Evolutionary conservation across 2,797 vertebrate genomes (phyloP), one percentile per base, ranked within the genome.

Genomic region (Pygocentrus nattereri): DNA sequence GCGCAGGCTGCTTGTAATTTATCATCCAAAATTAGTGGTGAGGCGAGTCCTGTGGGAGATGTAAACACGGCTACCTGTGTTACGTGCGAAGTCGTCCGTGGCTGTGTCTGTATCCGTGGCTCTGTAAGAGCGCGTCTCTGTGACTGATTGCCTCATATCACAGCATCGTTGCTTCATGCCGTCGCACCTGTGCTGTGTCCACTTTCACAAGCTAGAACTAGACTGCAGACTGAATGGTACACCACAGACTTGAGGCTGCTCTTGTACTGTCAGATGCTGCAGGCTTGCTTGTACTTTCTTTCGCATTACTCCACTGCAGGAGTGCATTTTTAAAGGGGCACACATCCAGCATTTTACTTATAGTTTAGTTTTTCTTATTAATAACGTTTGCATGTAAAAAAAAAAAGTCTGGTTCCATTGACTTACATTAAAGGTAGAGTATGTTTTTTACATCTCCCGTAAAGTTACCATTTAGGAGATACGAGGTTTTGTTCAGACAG

Each of bases 1-100:
- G 86, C 67, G 79, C 88, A 85, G 82, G 80, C 89, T 88, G 89
- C 88, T 89, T 73, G 85, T 90, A 83, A 91, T 91, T 88, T 79
- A 91, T 92, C 90, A 91, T 88, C 74, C 82, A 81, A 65, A 83
- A 87, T 90, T 89, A 89, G 88, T 81, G 41, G 75, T 61, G 71
- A 84, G 70, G 31, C 65, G 49, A 62, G 76, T 80, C 82, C 83
- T 74, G 12, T 41, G 86, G 76, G 84, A 72, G 79, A 72, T 78
- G 87, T 86, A 87, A 88, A 88, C 88, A 87, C 38, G 82, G 86
- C 74, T 87, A 85, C 86, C 82, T 87, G 87, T 71, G 79, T 73
- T 74, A 77, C 74, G 69, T 19, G 70, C 69, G 30, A 47, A 62
- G 50, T 50, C 62, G 23, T 76, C 58, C 4, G 69, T 70, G 25